Evolutionary conservation across 2,888 invertebrate species (phyloP).

Genomic region (Eulithis testata): DNA sequence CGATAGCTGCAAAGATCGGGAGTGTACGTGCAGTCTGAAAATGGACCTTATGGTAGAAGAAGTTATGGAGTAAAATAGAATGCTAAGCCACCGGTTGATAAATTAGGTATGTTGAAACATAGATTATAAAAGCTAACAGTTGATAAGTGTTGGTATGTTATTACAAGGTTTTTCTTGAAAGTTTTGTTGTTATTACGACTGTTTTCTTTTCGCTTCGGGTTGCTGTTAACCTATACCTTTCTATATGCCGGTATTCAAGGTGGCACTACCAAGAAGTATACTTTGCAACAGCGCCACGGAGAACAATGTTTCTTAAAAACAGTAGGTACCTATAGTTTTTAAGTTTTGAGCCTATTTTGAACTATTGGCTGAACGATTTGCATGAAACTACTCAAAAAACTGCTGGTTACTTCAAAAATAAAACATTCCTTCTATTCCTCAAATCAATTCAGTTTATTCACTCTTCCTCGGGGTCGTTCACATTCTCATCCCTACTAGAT

Average conservation of each 20-base stretch:
- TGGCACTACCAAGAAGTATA: too few species aligned
- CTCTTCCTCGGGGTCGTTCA: conserved; percentile 67
- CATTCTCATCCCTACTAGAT: conserved; percentile 73
- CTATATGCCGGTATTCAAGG: too few species aligned
- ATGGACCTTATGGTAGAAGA: conserved; percentile 57
- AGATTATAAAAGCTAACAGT: conserved; percentile 13
- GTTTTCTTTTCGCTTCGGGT: too few species aligned
- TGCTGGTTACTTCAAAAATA: too few species aligned
- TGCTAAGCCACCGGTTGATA: conserved; percentile 22
- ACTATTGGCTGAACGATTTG: too few species aligned
- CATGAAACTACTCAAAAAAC: too few species aligned
- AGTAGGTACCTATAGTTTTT: too few species aligned
- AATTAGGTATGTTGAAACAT: not conserved
- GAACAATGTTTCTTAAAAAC: too few species aligned
- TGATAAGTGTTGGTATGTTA: not conserved
- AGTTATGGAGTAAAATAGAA: not conserved
- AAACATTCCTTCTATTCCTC: not conserved
- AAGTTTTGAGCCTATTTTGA: too few species aligned
- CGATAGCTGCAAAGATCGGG: conserved; percentile 48
- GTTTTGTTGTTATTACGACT: too few species aligned
- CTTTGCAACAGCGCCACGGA: too few species aligned
- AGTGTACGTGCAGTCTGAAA: conserved; percentile 51
- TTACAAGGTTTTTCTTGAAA: not conserved
- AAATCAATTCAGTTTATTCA: conserved; percentile 41
- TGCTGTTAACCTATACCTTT: too few species aligned